These are phyloP conservation scores for Rhea pennata DNA, from an alignment of 2,113 vertebrate species.

Conservation along the genomic window DNA sequence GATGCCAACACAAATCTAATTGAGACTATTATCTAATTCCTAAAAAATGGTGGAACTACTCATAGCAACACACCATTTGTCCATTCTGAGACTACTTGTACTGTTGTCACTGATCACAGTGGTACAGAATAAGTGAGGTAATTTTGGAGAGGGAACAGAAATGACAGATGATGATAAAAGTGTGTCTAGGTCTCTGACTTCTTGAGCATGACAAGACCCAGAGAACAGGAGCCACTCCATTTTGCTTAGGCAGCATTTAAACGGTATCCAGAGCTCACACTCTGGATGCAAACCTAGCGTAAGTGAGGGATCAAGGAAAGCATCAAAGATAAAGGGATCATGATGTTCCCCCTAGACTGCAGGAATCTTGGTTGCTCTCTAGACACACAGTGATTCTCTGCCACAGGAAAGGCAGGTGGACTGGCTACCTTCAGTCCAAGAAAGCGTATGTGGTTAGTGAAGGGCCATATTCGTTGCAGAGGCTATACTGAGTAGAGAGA, in stretches of 20 bases:
- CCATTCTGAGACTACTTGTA: neutral
- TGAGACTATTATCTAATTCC: neutral
- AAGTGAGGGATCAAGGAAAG: neutral
- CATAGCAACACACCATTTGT: neutral
- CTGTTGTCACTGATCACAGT: fast-evolving
- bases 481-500: fast-evolving
- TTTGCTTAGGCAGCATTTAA: neutral
- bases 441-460: neutral
- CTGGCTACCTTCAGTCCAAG: neutral
- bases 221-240: neutral
- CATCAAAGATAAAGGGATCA: neutral
- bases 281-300: neutral
- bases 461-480: neutral
- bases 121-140: neutral
- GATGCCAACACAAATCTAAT: neutral
- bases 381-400: neutral
- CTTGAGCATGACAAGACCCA: neutral
- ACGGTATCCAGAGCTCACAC: neutral
- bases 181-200: neutral
- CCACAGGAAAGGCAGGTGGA: neutral
- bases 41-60: neutral
- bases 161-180: neutral
- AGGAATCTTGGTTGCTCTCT: neutral
- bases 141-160: neutral
- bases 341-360: neutral